These are phyloP conservation scores for Sylvilagus bachmani DNA, from an alignment of 2,113 vertebrate species.

Conservation along the genomic window DNA sequence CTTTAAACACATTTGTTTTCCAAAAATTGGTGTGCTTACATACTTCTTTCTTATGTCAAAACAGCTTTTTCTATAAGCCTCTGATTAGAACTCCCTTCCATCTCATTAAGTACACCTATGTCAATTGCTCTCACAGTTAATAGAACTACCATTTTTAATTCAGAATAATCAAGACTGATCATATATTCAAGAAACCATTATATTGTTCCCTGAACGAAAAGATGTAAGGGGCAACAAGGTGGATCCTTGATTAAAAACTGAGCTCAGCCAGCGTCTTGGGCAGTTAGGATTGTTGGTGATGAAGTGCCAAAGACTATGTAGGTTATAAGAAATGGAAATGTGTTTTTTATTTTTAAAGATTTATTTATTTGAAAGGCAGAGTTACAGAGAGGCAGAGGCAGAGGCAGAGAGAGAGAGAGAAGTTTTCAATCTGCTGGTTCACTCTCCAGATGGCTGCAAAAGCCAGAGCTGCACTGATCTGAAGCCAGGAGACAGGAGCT, in stretches of 20 bases:
- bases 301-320: neutral
- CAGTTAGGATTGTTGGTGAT: too few relatives aligned
- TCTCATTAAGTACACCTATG: neutral
- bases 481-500: too few relatives aligned
- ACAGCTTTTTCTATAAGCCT: neutral
- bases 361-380: too few relatives aligned
- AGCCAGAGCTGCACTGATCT: too few relatives aligned
- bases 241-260: neutral
- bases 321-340: neutral
- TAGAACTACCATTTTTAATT: neutral
- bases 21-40: too few relatives aligned
- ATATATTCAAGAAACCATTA: neutral
- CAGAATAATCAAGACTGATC: neutral
- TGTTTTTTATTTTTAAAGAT: too few relatives aligned
- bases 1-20: too few relatives aligned
- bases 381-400: too few relatives aligned
- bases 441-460: too few relatives aligned
- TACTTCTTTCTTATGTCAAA: neutral
- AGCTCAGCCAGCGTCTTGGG: neutral
- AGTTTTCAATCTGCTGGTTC: too few relatives aligned
- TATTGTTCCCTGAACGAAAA: neutral
- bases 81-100: neutral
- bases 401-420: too few relatives aligned
- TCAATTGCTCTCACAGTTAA: neutral
- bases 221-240: neutral